Conservation (phyloP, 23 tunicate genomes). For the Diplosoma virens region DNA sequence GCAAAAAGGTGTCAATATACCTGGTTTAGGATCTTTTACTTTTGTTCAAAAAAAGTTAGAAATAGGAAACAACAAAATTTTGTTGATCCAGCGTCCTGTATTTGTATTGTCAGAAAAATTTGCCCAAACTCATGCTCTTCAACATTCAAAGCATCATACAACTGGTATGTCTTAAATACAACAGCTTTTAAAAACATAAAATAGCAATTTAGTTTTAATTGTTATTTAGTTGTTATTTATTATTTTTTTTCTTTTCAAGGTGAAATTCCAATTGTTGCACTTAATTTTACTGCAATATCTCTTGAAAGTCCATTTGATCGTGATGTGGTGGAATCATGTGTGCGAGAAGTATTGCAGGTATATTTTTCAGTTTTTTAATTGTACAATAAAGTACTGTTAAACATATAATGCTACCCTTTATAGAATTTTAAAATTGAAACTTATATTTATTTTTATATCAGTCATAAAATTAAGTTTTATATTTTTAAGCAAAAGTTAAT, state of each 20-base stretch:
- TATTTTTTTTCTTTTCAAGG: constrained; percentile 32
- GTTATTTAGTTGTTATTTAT: neutral
- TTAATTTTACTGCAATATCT: constrained; percentile 75
- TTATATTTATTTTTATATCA: neutral
- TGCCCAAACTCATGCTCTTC: constrained; percentile 78
- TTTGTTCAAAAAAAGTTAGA: constrained; percentile 67
- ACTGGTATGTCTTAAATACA: constrained; percentile 45
- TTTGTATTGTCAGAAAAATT: constrained; percentile 83
- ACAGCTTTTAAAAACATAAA: neutral
- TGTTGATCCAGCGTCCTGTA: constrained; percentile 86
- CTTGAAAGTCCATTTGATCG: constrained; percentile 69
- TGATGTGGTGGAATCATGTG: constrained; percentile 89
- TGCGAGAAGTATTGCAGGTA: constrained; percentile 86
- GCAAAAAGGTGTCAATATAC: constrained; percentile 71
- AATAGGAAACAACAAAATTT: constrained; percentile 73
- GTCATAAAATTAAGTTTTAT: neutral
- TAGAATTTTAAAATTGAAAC: too few species aligned
- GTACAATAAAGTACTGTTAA: too few species aligned
- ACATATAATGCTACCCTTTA: too few species aligned
- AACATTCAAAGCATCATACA: constrained; percentile 66
- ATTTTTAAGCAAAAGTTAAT: too few species aligned
- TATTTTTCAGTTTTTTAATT: neutral
- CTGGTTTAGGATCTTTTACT: constrained; percentile 86
- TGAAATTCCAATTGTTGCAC: constrained; percentile 63
- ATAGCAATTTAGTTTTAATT: neutral